Evolutionary conservation across 2,888 invertebrate species (phyloP).

Genomic region (Rhimphoctona megacephalus): DNA sequence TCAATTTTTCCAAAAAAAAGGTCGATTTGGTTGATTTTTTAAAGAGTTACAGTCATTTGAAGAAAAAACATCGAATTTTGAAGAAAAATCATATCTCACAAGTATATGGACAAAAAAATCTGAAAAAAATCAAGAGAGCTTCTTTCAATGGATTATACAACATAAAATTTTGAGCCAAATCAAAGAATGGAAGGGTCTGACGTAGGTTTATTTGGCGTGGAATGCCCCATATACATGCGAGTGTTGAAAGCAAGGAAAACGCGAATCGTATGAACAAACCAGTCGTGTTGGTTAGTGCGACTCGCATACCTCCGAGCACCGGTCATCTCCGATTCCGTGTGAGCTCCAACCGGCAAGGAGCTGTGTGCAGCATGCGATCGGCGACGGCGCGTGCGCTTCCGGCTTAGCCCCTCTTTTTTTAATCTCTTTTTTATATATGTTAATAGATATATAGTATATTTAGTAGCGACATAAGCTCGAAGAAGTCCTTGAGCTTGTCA

Average conservation of each 20-base stretch:
- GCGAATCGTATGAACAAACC: slow-evolving; percentile 71
- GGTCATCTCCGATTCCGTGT: slow-evolving; percentile 72
- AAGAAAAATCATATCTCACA: too few species aligned
- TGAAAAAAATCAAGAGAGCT: too few species aligned
- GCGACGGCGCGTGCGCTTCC: slow-evolving; percentile 75
- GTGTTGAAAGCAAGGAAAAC: slow-evolving; percentile 57
- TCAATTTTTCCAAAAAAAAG: too few species aligned
- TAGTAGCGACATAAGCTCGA: slow-evolving; percentile 20
- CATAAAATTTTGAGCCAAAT: too few species aligned
- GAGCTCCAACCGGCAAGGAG: slow-evolving; percentile 59
- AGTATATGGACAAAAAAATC: too few species aligned
- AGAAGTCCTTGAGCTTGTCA: slow-evolving; percentile 43
- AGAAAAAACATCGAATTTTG: too few species aligned
- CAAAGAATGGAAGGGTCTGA: too few species aligned
- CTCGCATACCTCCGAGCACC: slow-evolving; percentile 72
- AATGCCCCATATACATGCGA: too few species aligned
- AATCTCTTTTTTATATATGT: slow-evolving; percentile 3
- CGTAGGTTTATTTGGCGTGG: too few species aligned
- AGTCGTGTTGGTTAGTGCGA: slow-evolving; percentile 67
- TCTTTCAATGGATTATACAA: too few species aligned
- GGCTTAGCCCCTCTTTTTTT: slow-evolving; percentile 67
- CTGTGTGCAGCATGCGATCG: slow-evolving; percentile 68
- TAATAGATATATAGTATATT: neutral
- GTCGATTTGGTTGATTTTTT: too few species aligned
- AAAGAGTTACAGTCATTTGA: too few species aligned